These are phyloP conservation scores for Dicycla oo DNA, from an alignment of 2,888 invertebrate genomes.

Conservation along the genomic window DNA sequence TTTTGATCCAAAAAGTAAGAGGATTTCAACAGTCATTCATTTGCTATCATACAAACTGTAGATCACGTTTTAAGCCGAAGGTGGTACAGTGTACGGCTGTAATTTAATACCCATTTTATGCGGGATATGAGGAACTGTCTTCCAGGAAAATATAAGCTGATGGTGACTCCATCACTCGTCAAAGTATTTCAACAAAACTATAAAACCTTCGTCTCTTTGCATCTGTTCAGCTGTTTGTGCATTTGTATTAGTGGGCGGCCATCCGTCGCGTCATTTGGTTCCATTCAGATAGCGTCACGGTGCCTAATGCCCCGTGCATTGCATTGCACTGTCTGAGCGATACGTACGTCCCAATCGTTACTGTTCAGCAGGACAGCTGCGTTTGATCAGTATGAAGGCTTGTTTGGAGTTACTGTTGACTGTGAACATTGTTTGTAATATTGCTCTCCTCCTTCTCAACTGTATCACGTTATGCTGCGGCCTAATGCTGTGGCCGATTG, in stretches of 20 bases:
- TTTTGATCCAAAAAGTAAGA: too few species aligned
- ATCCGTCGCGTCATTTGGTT: slow-evolving; percentile 23
- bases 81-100: too few species aligned
- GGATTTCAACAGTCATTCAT: too few species aligned
- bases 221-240: slow-evolving; percentile 13
- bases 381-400: neutral
- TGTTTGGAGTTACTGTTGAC: neutral
- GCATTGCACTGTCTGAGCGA: slow-evolving; percentile 1
- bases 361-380: slow-evolving; percentile 6
- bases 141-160: too few species aligned
- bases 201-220: neutral
- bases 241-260: slow-evolving; percentile 23
- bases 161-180: too few species aligned
- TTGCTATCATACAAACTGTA: too few species aligned
- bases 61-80: too few species aligned
- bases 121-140: too few species aligned
- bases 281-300: slow-evolving; percentile 13
- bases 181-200: too few species aligned
- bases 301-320: neutral
- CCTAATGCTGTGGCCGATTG: too few species aligned
- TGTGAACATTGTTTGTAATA: neutral
- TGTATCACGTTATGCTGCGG: too few species aligned
- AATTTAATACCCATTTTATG: too few species aligned
- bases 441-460: neutral
- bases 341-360: neutral